A percentile compares a stretch with the other conserved stretches of the same genome.
Evolutionary conservation across 2,797 vertebrate genomes (phyloP).

Genomic region (Typhlichthys eigenmanni): DNA sequence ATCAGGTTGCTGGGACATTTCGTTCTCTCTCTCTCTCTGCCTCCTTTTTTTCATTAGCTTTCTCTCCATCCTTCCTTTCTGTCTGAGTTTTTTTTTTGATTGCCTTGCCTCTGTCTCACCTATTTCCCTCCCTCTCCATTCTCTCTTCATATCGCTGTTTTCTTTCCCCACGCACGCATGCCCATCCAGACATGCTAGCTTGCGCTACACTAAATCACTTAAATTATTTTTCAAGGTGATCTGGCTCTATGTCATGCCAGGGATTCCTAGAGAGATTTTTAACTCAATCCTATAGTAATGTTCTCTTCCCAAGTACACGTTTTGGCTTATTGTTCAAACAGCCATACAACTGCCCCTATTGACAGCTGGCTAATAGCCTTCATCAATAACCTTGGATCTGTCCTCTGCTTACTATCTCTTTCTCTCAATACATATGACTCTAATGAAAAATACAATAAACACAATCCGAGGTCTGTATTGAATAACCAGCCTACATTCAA

Average conservation of each 20-base stretch:
- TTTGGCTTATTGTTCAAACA: slow-evolving; percentile 74
- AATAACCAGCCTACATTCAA: slow-evolving; percentile 52
- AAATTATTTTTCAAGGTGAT: slow-evolving; percentile 55
- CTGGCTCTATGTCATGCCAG: slow-evolving; percentile 46
- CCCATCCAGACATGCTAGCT: slow-evolving; percentile 19
- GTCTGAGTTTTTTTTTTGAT: neutral
- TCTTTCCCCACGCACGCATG: slow-evolving; percentile 18
- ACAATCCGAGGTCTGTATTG: slow-evolving; percentile 68
- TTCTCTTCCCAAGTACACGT: slow-evolving; percentile 67
- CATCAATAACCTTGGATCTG: slow-evolving; percentile 77
- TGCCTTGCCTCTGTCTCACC: slow-evolving; percentile 23
- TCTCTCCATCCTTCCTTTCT: slow-evolving; percentile 5
- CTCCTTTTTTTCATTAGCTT: slow-evolving; percentile 14
- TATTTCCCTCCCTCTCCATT: slow-evolving; percentile 11
- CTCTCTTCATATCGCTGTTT: slow-evolving; percentile 5
- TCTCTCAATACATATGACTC: slow-evolving; percentile 67
- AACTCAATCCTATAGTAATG: slow-evolving; percentile 63
- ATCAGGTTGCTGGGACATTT: slow-evolving; percentile 32
- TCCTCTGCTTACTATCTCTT: slow-evolving; percentile 64
- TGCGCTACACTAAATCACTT: slow-evolving; percentile 50
- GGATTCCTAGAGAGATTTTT: slow-evolving; percentile 50
- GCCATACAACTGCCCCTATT: slow-evolving; percentile 61
- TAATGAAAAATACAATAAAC: slow-evolving; percentile 78
- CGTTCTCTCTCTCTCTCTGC: slow-evolving; percentile 29
- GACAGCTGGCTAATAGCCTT: slow-evolving; percentile 70